Evolutionary conservation across 2,888 invertebrate genomes (phyloP).

Genomic region (Quadroppia sp.): DNA sequence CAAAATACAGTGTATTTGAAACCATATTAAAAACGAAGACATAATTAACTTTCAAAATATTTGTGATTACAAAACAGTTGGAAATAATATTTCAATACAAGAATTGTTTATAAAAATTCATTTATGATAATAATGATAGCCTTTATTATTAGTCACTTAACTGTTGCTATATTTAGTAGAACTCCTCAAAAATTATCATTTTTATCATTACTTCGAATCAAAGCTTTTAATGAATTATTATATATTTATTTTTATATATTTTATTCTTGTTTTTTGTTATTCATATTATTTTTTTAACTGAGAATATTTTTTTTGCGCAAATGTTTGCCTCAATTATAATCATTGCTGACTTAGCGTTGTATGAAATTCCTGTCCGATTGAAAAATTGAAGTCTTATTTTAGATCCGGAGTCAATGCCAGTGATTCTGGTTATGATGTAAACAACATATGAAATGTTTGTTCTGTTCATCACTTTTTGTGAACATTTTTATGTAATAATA

Average conservation of each 20-base stretch:
- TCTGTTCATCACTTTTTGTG: not conserved
- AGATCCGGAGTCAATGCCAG: not conserved
- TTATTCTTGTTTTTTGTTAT: not conserved
- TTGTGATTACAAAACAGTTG: not conserved
- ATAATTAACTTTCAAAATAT: not conserved
- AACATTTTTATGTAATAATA: not conserved
- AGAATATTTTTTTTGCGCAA: too few relatives aligned
- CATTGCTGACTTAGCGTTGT: conserved; percentile 14
- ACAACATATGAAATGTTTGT: not conserved
- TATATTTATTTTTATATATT: not conserved
- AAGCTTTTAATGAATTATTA: not conserved
- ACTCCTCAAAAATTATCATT: not conserved
- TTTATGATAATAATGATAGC: not conserved
- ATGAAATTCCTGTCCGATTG: too few relatives aligned
- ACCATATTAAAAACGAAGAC: not conserved
- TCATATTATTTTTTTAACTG: too few relatives aligned
- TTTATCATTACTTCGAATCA: conserved; percentile 4
- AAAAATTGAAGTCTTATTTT: too few relatives aligned
- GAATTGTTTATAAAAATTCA: not conserved
- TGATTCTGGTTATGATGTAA: not conserved
- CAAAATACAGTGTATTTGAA: not conserved
- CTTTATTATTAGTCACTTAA: not conserved
- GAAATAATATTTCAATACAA: not conserved
- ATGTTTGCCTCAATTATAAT: not conserved
- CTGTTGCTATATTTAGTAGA: not conserved